Evolutionary conservation across 2,113 vertebrate genomes (phyloP).

Genomic region (Vireo altiloquus): DNA sequence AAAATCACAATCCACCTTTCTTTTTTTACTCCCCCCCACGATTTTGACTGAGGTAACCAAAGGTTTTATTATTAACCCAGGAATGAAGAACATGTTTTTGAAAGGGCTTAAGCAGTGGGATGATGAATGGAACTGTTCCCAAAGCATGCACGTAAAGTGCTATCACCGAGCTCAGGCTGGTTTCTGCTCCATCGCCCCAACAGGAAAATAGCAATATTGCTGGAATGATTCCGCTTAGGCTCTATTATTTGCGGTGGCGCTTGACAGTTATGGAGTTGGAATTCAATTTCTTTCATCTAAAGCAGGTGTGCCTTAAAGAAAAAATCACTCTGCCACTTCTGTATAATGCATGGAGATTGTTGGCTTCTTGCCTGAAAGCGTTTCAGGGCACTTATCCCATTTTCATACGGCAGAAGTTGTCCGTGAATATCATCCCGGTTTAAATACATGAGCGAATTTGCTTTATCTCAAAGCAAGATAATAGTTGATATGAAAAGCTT

Average conservation of each 20-base stretch:
- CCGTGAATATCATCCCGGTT: constrained; percentile 21
- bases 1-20: not conserved
- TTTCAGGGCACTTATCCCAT: constrained; percentile 39
- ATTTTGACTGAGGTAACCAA: constrained; percentile 4
- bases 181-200: constrained; percentile 56
- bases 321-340: constrained; percentile 47
- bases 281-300: constrained; percentile 63
- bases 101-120: constrained; percentile 32
- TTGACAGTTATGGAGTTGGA: constrained; percentile 57
- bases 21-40: too few relatives aligned
- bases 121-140: constrained; percentile 54
- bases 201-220: constrained; percentile 61
- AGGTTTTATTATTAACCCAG: constrained; percentile 35
- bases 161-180: constrained; percentile 14
- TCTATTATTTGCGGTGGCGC: constrained; percentile 48
- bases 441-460: constrained; percentile 26
- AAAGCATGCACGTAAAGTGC: constrained; percentile 8
- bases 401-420: constrained; percentile 9
- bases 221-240: constrained; percentile 24
- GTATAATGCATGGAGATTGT: not conserved
- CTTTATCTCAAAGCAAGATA: constrained; percentile 43
- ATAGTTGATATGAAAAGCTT: constrained; percentile 13
- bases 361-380: constrained; percentile 12
- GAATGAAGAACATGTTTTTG: constrained; percentile 5
- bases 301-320: constrained; percentile 28